Base-by-base conservation (phyloP, 35 echinoderm and acorn worm species). In the Lytechinus pictus region DNA sequence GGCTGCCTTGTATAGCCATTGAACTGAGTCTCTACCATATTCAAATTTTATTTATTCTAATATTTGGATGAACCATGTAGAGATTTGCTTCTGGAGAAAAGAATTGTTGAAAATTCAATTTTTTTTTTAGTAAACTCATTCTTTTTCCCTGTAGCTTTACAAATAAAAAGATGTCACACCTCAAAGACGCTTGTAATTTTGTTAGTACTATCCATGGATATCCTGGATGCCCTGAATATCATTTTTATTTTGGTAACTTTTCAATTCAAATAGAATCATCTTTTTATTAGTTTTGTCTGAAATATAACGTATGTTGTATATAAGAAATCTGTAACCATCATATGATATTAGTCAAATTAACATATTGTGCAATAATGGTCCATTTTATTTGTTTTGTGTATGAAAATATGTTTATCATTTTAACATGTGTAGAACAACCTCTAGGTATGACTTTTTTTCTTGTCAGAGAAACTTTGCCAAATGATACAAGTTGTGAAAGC, bases 141-240 rank as follows among this genome's bases (percentile, higher is more conserved):
- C 6, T 24, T 79, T 79, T 24, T 0, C 8, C 66, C 8, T 79
- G 16, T 24, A 79, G 33, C 21, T 79, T 79, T 3, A 44, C 33
- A 44, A 44, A 44, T 3, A 24, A 24, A 3, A 4, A 79, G 66
- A 79, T 7, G n/a, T 14, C n/a, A 24, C 66, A 79, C 14, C 19
- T 79, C 66, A 79, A 79, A 79, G 66, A 79, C 66, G 66, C 66
- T 79, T 79, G 66, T 16, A 79, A 79, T 79, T 79, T 79, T 79
- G 0, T 79, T 79, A 79, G 16, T 44, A 44, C 33, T 1, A 44
- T 44, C 33, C 33, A 0, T 44, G 33, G 33, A 44, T 44, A 44
- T 44, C 33, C 33, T 44, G 33, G 33, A 44, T 44, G 33, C 33
- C 33, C 33, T 44, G 33, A 44, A 44, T 44, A 44, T 44, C 33